These are phyloP conservation scores for Micronisus gabar DNA, from an alignment of 2,113 vertebrate genomes.

Conservation along the genomic window DNA sequence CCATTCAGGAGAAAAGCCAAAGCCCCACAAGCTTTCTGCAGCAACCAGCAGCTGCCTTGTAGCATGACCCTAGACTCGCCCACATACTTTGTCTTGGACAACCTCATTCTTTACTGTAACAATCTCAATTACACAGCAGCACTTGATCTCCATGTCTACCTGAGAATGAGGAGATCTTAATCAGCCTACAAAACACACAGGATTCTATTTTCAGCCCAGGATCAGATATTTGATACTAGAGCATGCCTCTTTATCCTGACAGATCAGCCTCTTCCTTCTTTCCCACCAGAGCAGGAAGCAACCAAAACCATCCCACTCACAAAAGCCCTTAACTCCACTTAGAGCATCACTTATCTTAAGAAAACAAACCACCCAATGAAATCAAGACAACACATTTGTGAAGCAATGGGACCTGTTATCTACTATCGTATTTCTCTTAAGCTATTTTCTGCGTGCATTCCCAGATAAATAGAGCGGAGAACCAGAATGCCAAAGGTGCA, in stretches of 20 bases:
- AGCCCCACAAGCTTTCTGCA: not conserved
- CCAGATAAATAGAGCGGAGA: not conserved
- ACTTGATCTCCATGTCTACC: not conserved
- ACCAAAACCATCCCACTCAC: not conserved
- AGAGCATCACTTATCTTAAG: not conserved
- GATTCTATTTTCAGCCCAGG: constrained; percentile 22
- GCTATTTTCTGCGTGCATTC: not conserved
- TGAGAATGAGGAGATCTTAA: not conserved
- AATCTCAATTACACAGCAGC: not conserved
- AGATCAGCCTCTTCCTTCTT: not conserved
- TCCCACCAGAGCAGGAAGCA: not conserved
- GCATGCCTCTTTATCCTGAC: not conserved
- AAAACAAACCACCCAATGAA: not conserved
- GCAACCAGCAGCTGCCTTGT: not conserved
- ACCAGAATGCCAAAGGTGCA: not conserved
- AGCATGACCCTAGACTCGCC: not conserved
- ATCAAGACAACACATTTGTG: not conserved
- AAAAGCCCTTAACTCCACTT: not conserved
- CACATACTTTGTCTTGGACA: not conserved
- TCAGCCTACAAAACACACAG: not conserved
- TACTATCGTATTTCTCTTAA: not conserved
- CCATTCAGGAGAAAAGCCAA: not conserved
- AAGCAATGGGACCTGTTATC: not conserved
- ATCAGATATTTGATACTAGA: not conserved
- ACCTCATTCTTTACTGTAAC: not conserved